A percentile compares a stretch with the other conserved stretches of the same genome.
These are phyloP conservation scores for Drosophila kambysellisi DNA, from an alignment of 2,888 invertebrate species.

Conservation along the genomic window DNA sequence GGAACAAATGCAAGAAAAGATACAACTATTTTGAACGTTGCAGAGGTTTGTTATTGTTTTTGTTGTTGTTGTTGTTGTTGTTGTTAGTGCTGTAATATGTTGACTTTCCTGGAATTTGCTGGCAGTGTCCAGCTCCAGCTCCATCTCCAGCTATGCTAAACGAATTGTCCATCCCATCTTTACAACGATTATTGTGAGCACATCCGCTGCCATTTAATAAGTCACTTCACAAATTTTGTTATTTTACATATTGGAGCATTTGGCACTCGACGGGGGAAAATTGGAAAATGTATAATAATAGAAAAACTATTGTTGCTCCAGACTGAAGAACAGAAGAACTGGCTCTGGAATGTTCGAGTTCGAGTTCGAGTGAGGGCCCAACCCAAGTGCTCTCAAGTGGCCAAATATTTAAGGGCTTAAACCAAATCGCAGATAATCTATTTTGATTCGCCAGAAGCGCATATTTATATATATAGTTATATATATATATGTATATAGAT, in stretches of 20 bases:
- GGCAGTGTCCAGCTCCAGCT: conserved; percentile 11
- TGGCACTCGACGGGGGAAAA: conserved; percentile 9
- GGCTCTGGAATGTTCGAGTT: conserved; percentile 10
- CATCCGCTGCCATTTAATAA: conserved; percentile 59
- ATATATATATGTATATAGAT: neutral
- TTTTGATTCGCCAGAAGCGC: neutral
- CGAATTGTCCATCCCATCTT: conserved; percentile 17
- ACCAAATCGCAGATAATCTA: neutral
- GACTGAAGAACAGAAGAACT: neutral
- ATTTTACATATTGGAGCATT: conserved; percentile 36
- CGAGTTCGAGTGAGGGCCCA: conserved; percentile 5
- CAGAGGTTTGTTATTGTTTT: conserved; percentile 11
- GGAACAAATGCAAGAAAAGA: conserved; percentile 13
- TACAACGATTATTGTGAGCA: conserved; percentile 1
- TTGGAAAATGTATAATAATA: neutral
- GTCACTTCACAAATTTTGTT: conserved; percentile 49
- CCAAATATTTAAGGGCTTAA: neutral
- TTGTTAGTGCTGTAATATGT: conserved; percentile 33
- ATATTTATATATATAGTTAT: neutral
- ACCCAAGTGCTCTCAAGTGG: conserved; percentile 21
- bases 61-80: conserved; percentile 18
- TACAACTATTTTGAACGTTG: conserved; percentile 34
- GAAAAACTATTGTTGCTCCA: neutral
- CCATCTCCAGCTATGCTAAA: conserved; percentile 6
- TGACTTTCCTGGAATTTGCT: conserved; percentile 60